These are phyloP conservation scores for Drosophila burlai DNA, from an alignment of 1,140 invertebrate species.

Conservation along the genomic window DNA sequence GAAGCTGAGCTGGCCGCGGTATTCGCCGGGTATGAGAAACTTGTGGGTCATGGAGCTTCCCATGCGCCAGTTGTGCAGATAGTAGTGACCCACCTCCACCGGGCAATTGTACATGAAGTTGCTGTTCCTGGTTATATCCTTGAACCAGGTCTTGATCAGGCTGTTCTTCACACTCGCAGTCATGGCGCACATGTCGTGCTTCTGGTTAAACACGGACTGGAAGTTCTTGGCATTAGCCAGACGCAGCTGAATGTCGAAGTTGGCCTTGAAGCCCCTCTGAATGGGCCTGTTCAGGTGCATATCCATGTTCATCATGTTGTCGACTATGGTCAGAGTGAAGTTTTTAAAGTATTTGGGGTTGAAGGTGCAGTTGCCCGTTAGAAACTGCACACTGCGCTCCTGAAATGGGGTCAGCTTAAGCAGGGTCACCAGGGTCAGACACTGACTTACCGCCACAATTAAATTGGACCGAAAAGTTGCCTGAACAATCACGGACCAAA, in stretches of 20 bases:
- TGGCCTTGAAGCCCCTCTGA: slow-evolving; percentile 53
- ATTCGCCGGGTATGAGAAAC: slow-evolving; percentile 69
- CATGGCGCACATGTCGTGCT: slow-evolving; percentile 60
- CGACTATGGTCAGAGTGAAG: slow-evolving; percentile 33
- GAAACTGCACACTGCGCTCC: slow-evolving; percentile 58
- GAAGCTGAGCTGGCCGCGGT: slow-evolving; percentile 39
- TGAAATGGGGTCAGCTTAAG: slow-evolving; percentile 7
- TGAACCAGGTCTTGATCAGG: slow-evolving; percentile 69
- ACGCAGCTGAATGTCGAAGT: slow-evolving; percentile 65
- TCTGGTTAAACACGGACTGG: slow-evolving; percentile 61
- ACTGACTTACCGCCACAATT: slow-evolving; percentile 16
- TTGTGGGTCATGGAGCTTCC: slow-evolving; percentile 53
- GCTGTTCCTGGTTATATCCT: slow-evolving; percentile 52
- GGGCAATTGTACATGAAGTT: slow-evolving; percentile 72
- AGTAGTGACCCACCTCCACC: slow-evolving; percentile 58
- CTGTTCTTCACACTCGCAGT: slow-evolving; percentile 54
- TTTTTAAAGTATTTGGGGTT: slow-evolving; percentile 66
- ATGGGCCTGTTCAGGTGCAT: slow-evolving; percentile 55
- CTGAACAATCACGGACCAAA: slow-evolving; percentile 3
- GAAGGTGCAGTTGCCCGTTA: slow-evolving; percentile 26
- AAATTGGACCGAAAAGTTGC: background rate
- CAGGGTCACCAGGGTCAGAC: background rate
- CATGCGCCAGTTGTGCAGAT: slow-evolving; percentile 61
- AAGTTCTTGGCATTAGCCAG: slow-evolving; percentile 68
- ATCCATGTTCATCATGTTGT: slow-evolving; percentile 58